A percentile compares a stretch with the other conserved stretches of the same genome.
Evolutionary conservation across 1,140 invertebrate species (phyloP).

Genomic region (Sitodiplosis mosellana): DNA sequence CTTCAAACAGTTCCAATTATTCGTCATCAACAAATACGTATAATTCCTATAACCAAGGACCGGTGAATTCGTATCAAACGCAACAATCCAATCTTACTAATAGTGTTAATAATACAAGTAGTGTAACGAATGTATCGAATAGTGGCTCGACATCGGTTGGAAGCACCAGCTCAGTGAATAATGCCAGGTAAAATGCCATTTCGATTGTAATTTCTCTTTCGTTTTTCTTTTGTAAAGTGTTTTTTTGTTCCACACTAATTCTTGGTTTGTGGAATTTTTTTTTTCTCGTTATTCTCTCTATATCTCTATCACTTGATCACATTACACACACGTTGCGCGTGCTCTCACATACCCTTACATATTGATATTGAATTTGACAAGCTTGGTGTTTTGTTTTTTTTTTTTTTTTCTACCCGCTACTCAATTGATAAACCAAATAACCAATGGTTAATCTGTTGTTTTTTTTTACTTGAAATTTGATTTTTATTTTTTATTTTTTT

Average conservation of each 20-base stretch:
- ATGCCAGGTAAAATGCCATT: conserved; percentile 14
- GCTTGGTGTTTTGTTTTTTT: background rate
- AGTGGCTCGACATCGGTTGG: conserved; percentile 17
- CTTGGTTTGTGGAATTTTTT: too few relatives aligned
- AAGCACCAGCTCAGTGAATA: conserved; percentile 14
- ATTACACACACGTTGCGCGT: too few relatives aligned
- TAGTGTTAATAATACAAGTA: conserved; percentile 11
- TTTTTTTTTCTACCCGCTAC: conserved; percentile 1
- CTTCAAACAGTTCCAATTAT: background rate
- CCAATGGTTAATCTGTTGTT: too few relatives aligned
- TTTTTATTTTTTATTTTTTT: background rate
- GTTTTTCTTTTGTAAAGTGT: conserved; percentile 7
- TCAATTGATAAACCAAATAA: too few relatives aligned
- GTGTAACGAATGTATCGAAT: conserved; percentile 5
- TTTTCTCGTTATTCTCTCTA: too few relatives aligned
- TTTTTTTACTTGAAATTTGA: too few relatives aligned
- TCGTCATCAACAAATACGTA: conserved; percentile 13
- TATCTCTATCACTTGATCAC: too few relatives aligned
- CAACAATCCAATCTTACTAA: conserved; percentile 11
- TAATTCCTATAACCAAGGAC: conserved; percentile 19
- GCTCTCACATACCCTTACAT: too few relatives aligned
- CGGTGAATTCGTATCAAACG: conserved; percentile 22
- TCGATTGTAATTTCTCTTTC: background rate
- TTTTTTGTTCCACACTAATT: background rate
- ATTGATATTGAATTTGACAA: too few relatives aligned